Conservation (phyloP, 2,888 invertebrate genomes). For the Zelleria hepariella region DNA sequence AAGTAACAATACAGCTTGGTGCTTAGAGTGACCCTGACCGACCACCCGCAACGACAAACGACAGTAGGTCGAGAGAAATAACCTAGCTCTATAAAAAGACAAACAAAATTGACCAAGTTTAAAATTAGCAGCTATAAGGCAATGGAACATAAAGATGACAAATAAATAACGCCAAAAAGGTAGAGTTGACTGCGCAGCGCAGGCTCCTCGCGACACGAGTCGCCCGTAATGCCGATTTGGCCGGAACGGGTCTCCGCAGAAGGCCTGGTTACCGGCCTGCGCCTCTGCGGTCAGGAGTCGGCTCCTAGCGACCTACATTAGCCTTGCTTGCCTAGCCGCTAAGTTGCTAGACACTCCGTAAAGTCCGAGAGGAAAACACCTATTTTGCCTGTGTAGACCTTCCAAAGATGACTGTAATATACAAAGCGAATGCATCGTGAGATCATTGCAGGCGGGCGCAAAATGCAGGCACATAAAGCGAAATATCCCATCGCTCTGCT, state of each 20-base stretch:
- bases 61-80: background rate
- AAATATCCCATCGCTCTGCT: background rate
- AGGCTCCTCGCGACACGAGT: background rate
- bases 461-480: background rate
- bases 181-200: background rate
- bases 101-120: background rate
- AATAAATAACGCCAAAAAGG: conserved; percentile 1
- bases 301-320: conserved; percentile 20
- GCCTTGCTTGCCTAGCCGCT: background rate
- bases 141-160: background rate
- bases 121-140: background rate
- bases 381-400: background rate
- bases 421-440: background rate
- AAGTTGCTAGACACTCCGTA: background rate
- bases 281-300: conserved; percentile 17
- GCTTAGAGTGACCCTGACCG: background rate
- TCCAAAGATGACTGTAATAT: no score
- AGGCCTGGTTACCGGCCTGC: conserved; percentile 27
- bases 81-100: background rate
- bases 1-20: background rate
- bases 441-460: background rate
- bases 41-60: background rate
- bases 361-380: background rate
- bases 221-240: conserved; percentile 2
- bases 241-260: conserved; percentile 7